Conservation (phyloP, 1,140 invertebrate genomes). For the Sinonovacula constricta region DNA sequence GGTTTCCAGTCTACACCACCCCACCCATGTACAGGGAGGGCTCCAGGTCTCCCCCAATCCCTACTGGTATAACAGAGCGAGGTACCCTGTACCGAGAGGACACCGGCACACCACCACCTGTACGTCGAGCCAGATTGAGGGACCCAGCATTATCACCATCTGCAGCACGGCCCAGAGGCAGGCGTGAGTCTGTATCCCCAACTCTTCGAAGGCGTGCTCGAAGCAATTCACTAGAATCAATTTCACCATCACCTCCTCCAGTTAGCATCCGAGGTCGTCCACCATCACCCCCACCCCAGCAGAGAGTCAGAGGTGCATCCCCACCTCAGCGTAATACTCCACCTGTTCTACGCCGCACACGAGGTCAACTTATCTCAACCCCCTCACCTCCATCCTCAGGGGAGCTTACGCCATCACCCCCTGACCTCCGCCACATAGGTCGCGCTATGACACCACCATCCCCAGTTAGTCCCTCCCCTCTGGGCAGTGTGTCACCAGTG, state of each 20-base stretch:
- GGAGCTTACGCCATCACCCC: slow-evolving; percentile 43
- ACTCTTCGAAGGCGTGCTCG: slow-evolving; percentile 12
- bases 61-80: slow-evolving; percentile 37
- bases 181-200: slow-evolving; percentile 20
- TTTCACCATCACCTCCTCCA: slow-evolving; percentile 40
- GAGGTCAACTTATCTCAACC: slow-evolving; percentile 10
- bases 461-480: slow-evolving; percentile 32
- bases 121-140: not conserved
- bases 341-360: slow-evolving; percentile 20
- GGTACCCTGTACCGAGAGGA: slow-evolving; percentile 43
- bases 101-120: slow-evolving; percentile 24
- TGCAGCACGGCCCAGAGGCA: not conserved
- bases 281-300: slow-evolving; percentile 32
- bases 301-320: slow-evolving; percentile 17
- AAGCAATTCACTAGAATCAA: slow-evolving; percentile 25
- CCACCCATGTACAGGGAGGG: slow-evolving; percentile 33
- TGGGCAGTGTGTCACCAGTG: slow-evolving; percentile 27
- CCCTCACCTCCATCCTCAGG: slow-evolving; percentile 46
- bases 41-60: slow-evolving; percentile 36
- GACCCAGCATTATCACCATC: slow-evolving; percentile 19
- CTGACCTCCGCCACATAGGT: slow-evolving; percentile 14
- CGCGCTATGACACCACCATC: not conserved
- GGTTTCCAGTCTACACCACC: slow-evolving; percentile 7
- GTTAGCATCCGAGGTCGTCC: not conserved
- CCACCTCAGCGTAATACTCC: slow-evolving; percentile 39